A percentile compares a stretch with the other conserved stretches of the same genome.
Evolutionary conservation across 2,113 vertebrate genomes (phyloP).

Genomic region (Sinosuthora webbiana): DNA sequence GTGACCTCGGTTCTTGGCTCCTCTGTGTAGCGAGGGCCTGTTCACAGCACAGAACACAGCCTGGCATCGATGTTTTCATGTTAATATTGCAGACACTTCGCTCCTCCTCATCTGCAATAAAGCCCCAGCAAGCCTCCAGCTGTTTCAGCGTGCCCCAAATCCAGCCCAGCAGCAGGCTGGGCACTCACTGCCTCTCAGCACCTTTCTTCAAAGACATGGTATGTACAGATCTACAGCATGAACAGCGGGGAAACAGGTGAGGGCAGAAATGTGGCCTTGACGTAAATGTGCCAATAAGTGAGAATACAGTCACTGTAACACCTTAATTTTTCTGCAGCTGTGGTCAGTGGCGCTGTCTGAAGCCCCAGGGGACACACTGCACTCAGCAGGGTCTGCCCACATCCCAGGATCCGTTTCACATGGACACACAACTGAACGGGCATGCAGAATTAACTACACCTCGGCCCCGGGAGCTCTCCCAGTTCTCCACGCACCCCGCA

Average conservation of each 20-base stretch:
- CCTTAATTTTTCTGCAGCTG: not conserved
- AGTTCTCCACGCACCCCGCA: not conserved
- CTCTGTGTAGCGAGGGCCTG: accelerated
- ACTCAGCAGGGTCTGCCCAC: not conserved
- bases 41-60: not conserved
- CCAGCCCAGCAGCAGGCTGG: not conserved
- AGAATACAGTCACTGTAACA: not conserved
- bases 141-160: accelerated
- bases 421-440: not conserved
- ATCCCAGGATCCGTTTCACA: not conserved
- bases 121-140: not conserved
- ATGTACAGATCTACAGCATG: not conserved
- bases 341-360: not conserved
- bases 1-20: not conserved
- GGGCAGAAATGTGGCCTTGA: not conserved
- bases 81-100: not conserved
- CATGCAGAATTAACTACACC: constrained; percentile 56
- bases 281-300: not conserved
- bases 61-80: not conserved
- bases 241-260: not conserved
- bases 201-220: not conserved
- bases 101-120: not conserved
- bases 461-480: not conserved
- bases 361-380: not conserved
- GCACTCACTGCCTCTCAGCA: accelerated